These are phyloP conservation scores for Parasteatoda lunata DNA, from an alignment of 2,888 invertebrate genomes.

Conservation along the genomic window DNA sequence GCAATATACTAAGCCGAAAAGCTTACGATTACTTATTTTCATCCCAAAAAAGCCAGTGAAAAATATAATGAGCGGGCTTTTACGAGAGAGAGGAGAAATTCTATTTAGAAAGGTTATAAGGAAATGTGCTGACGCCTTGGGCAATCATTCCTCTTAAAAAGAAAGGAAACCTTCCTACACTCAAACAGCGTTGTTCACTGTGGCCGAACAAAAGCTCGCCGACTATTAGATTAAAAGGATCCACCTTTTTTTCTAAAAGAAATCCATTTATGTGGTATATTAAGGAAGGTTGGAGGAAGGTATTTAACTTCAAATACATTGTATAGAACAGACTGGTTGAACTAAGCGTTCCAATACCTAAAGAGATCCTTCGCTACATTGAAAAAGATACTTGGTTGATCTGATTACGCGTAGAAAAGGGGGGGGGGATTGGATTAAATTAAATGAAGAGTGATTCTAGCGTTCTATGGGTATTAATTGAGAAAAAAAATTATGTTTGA, in stretches of 20 bases:
- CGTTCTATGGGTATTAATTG: too few relatives aligned
- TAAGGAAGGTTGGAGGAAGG: slow-evolving; percentile 26
- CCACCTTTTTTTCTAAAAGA: slow-evolving; percentile 18
- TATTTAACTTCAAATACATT: slow-evolving; percentile 45
- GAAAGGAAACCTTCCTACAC: slow-evolving; percentile 10
- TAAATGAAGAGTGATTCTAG: background rate
- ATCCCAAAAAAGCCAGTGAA: slow-evolving; percentile 6
- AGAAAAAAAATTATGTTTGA: too few relatives aligned
- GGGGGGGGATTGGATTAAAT: background rate
- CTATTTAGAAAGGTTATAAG: slow-evolving; percentile 31
- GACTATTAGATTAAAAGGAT: slow-evolving; percentile 47
- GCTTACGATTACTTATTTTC: slow-evolving; percentile 9
- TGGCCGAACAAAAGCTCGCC: slow-evolving; percentile 38
- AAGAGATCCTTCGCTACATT: background rate
- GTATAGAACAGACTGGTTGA: background rate
- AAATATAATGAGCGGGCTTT: slow-evolving; percentile 34
- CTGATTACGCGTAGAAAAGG: background rate
- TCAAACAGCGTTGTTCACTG: slow-evolving; percentile 5
- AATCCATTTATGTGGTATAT: slow-evolving; percentile 46
- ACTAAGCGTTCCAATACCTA: slow-evolving; percentile 23
- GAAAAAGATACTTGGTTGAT: background rate
- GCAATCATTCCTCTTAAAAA: slow-evolving; percentile 29
- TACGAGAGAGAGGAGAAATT: slow-evolving; percentile 24
- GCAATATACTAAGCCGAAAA: slow-evolving; percentile 4
- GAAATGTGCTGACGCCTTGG: slow-evolving; percentile 41